Conservation (phyloP, 2,888 invertebrate species). For the Eupeodes latifasciatus region DNA sequence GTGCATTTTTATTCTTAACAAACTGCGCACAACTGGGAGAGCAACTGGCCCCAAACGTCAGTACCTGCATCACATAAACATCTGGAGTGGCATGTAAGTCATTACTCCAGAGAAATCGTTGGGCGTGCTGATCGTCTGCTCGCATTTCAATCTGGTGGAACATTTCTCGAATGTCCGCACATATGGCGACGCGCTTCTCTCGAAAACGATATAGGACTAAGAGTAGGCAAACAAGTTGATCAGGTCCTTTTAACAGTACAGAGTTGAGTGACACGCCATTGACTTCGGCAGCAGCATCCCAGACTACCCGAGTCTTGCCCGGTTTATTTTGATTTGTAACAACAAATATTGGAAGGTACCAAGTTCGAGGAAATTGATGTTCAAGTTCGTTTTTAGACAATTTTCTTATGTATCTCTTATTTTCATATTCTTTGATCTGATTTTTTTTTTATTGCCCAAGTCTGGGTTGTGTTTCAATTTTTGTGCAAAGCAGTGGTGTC, state of each 20-base stretch:
- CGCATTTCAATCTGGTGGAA: constrained; percentile 73
- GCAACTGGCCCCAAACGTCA: constrained; percentile 26
- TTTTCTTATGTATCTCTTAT: neutral
- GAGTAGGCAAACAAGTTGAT: constrained; percentile 78
- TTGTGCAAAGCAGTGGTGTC: constrained; percentile 67
- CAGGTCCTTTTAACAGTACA: constrained; percentile 79
- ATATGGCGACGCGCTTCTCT: constrained; percentile 79
- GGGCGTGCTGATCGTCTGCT: constrained; percentile 75
- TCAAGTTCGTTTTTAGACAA: constrained; percentile 27
- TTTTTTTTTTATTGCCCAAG: constrained; percentile 1
- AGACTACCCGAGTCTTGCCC: no score
- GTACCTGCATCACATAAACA: constrained; percentile 44
- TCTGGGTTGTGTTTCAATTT: constrained; percentile 52
- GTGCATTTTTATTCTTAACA: constrained; percentile 54
- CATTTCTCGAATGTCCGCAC: constrained; percentile 77
- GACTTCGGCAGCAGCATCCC: no score
- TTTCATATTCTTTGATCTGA: constrained; percentile 30
- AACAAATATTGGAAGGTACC: constrained; percentile 78
- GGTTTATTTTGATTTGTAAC: no score
- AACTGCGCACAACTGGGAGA: constrained; percentile 21
- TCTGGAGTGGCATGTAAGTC: constrained; percentile 50
- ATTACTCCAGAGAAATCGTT: constrained; percentile 79
- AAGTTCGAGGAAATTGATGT: constrained; percentile 59
- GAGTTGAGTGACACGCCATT: no score
- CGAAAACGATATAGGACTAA: constrained; percentile 81